Conservation (phyloP, 1,140 invertebrate species). For the Temnothorax curvispinosus region DNA sequence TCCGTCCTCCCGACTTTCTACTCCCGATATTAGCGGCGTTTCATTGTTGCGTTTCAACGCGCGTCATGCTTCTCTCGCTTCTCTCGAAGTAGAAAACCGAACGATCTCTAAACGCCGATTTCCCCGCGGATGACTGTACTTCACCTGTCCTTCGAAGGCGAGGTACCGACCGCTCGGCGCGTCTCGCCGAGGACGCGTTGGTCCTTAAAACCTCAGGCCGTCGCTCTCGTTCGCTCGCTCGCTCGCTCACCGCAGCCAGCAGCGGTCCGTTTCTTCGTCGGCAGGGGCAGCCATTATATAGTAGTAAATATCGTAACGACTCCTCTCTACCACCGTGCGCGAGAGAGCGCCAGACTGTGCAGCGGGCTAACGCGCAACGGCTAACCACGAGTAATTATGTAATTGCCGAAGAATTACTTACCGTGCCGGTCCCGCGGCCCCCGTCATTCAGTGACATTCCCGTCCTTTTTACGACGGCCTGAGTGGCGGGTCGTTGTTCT, state of each 20-base stretch:
- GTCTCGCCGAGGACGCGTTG: conserved; percentile 48
- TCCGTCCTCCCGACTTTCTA: not conserved
- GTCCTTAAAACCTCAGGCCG: conserved; percentile 39
- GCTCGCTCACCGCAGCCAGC: not conserved
- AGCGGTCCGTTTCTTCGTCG: conserved; percentile 75
- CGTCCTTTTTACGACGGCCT: conserved; percentile 82
- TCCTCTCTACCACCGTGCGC: conserved; percentile 64
- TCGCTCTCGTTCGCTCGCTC: not conserved
- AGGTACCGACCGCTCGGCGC: not conserved
- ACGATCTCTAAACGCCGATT: conserved; percentile 22
- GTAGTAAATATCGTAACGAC: conserved; percentile 86
- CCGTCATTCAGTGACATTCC: conserved; percentile 86
- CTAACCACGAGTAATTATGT: conserved; percentile 85
- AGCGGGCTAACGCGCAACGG: conserved; percentile 69
- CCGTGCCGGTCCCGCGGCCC: conserved; percentile 79
- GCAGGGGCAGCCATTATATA: conserved; percentile 84
- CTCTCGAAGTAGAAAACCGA: conserved; percentile 7
- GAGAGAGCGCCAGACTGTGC: conserved; percentile 35
- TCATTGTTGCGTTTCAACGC: not conserved
- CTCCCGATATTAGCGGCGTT: not conserved
- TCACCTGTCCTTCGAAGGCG: conserved; percentile 48
- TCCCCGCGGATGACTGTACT: not conserved
- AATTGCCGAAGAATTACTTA: conserved; percentile 86
- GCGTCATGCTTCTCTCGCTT: not conserved
- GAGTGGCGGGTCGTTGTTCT: conserved; percentile 81